Base-by-base conservation (phyloP, 2,888 invertebrate species). In the Caenorhabditis plicata region DNA sequence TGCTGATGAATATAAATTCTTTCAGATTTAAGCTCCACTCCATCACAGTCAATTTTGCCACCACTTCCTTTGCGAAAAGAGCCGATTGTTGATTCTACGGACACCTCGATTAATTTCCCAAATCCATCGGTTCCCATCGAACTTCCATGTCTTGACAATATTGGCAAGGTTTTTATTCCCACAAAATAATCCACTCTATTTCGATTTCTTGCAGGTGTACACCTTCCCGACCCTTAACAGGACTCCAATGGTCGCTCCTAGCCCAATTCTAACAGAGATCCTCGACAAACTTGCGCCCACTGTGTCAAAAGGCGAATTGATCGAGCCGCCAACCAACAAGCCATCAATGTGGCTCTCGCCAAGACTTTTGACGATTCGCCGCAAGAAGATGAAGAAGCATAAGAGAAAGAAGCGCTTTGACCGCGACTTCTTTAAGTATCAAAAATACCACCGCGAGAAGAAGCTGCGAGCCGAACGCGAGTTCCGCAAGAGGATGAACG, bases 361-460 rank as follows among this genome's bases (percentile, higher is more conserved):
- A 27, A 56, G 73, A 41, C 60, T 74, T 31, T 60, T 75, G 38
- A 74, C 74, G 3, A 75, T 77, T 38, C 56, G 77, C n/a, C 60
- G 77, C 17, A 73, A 73, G 57, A 78, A 78, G 52, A 77, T 77
- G 75, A 75, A 74, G 64, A 77, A 76, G 49, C 77, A 78, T 36
- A 77, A 77, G 71, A 51, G 69, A 40, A 49, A 63, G 35, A 71
- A 68, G 69, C 68, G 77, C 13, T 73, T 61, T 45, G 64, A 75
- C 29, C 56, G 75, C 20, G 74, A 75, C 49, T 78, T 63, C 57
- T 76, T 73, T 65, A 77, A 77, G 50, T 75, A 75, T 43, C 71
- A 74, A 44, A 78, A 73, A 41, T 73, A 73, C 36, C 77, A 77
- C 36, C 58, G 73, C 0, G 70, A 76, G 51, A 77, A 77, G 49